These are phyloP conservation scores for Leucophenga maculata DNA, from an alignment of 2,888 invertebrate species.

Conservation along the genomic window DNA sequence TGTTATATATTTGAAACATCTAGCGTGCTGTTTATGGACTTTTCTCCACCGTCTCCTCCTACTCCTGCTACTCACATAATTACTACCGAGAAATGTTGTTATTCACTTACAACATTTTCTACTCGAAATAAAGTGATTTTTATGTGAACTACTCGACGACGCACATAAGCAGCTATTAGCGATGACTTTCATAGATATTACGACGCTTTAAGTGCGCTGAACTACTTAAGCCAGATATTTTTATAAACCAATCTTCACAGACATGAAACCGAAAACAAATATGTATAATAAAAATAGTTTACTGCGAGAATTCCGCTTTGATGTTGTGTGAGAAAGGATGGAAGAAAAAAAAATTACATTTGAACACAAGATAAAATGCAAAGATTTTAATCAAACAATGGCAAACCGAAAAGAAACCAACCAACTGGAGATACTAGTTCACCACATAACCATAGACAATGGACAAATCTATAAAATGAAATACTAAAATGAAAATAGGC, in stretches of 20 bases:
- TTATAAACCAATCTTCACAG: too few relatives aligned
- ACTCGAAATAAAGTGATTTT: constrained; percentile 7
- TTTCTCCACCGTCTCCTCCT: background rate
- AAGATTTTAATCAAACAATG: background rate
- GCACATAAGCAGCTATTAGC: background rate
- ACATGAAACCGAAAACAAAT: too few relatives aligned
- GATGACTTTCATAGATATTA: background rate
- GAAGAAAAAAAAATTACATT: background rate
- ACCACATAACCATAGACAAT: background rate
- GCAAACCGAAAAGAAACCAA: constrained; percentile 9
- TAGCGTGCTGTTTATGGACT: background rate
- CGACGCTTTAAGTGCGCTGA: too few relatives aligned
- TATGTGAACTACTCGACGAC: background rate
- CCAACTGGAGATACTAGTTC: background rate
- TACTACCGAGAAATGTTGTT: background rate
- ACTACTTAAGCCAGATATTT: too few relatives aligned
- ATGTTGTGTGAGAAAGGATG: too few relatives aligned
- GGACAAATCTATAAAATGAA: constrained; percentile 14
- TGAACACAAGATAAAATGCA: too few relatives aligned
- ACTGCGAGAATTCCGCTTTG: too few relatives aligned
- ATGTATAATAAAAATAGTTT: too few relatives aligned
- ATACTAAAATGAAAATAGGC: too few relatives aligned
- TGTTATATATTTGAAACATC: constrained; percentile 6
- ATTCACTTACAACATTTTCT: constrained; percentile 29
- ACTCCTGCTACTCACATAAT: background rate